These are phyloP conservation scores for Charadrius vociferus DNA, from an alignment of 2,113 vertebrate species.

Conservation along the genomic window DNA sequence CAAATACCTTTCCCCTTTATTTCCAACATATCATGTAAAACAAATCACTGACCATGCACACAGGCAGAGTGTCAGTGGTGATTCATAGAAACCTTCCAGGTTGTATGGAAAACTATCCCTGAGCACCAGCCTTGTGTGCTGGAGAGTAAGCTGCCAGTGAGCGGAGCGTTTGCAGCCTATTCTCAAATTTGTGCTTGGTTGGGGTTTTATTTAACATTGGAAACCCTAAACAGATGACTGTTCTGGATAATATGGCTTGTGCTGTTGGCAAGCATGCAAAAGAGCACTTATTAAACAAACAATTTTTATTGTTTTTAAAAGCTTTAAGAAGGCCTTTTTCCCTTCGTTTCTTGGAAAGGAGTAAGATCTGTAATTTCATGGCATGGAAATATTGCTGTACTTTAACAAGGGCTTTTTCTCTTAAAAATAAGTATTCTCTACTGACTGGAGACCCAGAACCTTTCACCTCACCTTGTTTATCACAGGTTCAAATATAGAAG, in stretches of 20 bases:
- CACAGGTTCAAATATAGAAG: neutral
- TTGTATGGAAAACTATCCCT: neutral
- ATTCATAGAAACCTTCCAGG: neutral
- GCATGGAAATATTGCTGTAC: neutral
- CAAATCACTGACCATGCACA: neutral
- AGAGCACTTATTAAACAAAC: constrained; percentile 64
- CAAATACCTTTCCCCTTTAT: neutral
- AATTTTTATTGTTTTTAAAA: constrained; percentile 63
- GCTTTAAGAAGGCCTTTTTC: neutral
- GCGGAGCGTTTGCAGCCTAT: neutral
- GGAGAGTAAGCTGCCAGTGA: neutral
- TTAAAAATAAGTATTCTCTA: neutral
- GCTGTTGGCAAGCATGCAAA: constrained; percentile 48
- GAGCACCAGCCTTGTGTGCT: neutral
- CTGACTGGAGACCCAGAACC: neutral
- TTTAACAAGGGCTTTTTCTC: neutral
- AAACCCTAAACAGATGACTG: constrained; percentile 50
- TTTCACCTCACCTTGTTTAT: neutral
- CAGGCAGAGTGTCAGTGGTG: neutral
- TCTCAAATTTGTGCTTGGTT: constrained; percentile 42
- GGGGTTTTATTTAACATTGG: constrained; percentile 42
- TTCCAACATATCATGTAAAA: neutral
- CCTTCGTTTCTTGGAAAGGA: constrained; percentile 25
- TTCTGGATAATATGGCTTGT: constrained; percentile 34
- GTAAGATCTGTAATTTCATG: neutral